Evolutionary conservation across 2,113 vertebrate genomes (phyloP).

Genomic region (Benitochromis conjunctus): DNA sequence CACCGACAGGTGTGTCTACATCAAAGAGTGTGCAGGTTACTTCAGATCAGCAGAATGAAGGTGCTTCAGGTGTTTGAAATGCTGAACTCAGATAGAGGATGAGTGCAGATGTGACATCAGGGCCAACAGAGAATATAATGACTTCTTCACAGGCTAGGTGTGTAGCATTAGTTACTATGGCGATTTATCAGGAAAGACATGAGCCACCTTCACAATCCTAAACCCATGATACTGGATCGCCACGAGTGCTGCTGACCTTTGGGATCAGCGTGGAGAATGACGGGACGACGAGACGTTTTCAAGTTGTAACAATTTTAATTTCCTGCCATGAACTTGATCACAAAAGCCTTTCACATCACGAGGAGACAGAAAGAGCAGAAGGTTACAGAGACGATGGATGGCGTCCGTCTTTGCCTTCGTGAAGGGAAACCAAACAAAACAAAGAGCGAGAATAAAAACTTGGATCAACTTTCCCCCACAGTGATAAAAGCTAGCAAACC

Average conservation of each 20-base stretch:
- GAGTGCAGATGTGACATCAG: neutral
- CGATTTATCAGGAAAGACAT: neutral
- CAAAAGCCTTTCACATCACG: constrained; percentile 54
- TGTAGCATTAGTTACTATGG: neutral
- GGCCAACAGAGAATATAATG: neutral
- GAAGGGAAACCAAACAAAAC: neutral
- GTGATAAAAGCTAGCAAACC: constrained; percentile 37
- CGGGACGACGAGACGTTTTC: neutral
- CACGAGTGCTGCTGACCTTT: neutral
- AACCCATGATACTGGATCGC: neutral
- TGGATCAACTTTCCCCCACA: neutral
- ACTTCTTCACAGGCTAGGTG: neutral
- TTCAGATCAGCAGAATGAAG: neutral
- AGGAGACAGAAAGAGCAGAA: constrained; percentile 37
- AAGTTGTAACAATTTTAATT: constrained; percentile 46
- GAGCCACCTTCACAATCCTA: neutral
- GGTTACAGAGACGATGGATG: constrained; percentile 25
- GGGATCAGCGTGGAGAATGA: neutral
- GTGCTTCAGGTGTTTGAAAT: neutral
- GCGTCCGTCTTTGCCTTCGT: neutral
- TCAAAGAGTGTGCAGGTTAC: neutral
- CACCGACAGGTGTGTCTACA: neutral
- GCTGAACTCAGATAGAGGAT: too few species aligned
- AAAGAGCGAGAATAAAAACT: constrained; percentile 12
- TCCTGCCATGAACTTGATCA: constrained; percentile 35